A percentile compares a stretch with the other conserved stretches of the same genome.
These are phyloP conservation scores for Ceratoteleas bidentatus DNA, from an alignment of 1,140 invertebrate genomes.

Conservation along the genomic window DNA sequence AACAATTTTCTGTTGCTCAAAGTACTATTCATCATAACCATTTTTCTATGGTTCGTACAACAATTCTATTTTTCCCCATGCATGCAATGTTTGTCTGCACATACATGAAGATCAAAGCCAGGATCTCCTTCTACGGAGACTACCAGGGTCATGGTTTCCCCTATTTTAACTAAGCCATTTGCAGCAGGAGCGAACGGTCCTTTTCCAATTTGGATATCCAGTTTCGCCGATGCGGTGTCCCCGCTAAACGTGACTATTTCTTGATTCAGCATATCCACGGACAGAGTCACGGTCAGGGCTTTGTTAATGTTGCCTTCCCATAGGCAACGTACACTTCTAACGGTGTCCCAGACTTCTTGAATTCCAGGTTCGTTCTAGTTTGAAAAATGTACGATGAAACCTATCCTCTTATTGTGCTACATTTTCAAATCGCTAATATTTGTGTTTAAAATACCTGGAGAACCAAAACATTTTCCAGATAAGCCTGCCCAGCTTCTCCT, in stretches of 20 bases:
- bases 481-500: constrained; percentile 87
- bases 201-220: constrained; percentile 90
- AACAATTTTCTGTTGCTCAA: no score
- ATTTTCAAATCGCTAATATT: background rate
- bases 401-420: background rate
- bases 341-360: constrained; percentile 91
- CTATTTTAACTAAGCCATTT: constrained; percentile 90
- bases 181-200: constrained; percentile 89
- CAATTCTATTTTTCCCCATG: no score
- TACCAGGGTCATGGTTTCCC: constrained; percentile 91
- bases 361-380: constrained; percentile 88
- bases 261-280: constrained; percentile 90
- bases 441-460: constrained; percentile 80
- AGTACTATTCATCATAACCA: no score
- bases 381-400: constrained; percentile 15
- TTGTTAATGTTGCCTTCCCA: constrained; percentile 92
- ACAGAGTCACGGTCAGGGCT: constrained; percentile 87
- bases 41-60: no score
- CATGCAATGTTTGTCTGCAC: background rate
- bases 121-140: constrained; percentile 90
- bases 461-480: constrained; percentile 90
- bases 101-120: constrained; percentile 87
- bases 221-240: constrained; percentile 89
- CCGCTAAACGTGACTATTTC: constrained; percentile 91
- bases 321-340: constrained; percentile 88